Percentiles rank a stretch among this genome's conserved stretches.
These are phyloP conservation scores for Drosophila pegasa DNA, from an alignment of 2,888 invertebrate genomes.

Conservation along the genomic window DNA sequence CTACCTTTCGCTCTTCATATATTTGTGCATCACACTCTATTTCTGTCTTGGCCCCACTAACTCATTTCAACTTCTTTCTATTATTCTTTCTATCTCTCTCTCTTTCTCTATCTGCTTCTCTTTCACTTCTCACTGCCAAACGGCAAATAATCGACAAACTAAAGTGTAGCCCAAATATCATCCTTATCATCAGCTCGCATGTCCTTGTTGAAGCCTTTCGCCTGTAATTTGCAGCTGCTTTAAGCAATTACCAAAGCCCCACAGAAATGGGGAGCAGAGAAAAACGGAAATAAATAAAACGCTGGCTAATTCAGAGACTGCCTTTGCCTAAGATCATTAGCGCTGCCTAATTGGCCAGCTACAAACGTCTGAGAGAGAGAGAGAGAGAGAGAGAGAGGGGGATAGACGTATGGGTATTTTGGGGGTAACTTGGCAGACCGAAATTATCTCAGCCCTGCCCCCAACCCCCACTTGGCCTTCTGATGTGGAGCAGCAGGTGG, in stretches of 20 bases:
- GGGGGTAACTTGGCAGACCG: conserved; percentile 26
- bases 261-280: background rate
- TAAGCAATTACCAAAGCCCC: conserved; percentile 3
- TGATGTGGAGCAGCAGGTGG: conserved; percentile 52
- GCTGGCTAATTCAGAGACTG: conserved; percentile 5
- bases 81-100: background rate
- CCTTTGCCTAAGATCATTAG: conserved; percentile 34
- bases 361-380: background rate
- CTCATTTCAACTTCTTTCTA: no score
- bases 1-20: background rate
- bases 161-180: background rate
- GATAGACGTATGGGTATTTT: background rate
- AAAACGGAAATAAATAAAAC: conserved; percentile 8
- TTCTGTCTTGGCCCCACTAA: no score
- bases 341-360: conserved; percentile 40
- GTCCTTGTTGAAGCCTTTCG: background rate
- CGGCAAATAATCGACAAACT: background rate
- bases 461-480: background rate
- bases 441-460: conserved; percentile 37
- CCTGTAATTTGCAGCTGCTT: conserved; percentile 19
- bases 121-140: background rate
- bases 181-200: background rate
- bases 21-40: no score
- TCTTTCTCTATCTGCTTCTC: background rate
- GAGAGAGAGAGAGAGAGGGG: background rate